These are phyloP conservation scores for Apus apus DNA, from an alignment of 2,113 vertebrate genomes.

Conservation along the genomic window DNA sequence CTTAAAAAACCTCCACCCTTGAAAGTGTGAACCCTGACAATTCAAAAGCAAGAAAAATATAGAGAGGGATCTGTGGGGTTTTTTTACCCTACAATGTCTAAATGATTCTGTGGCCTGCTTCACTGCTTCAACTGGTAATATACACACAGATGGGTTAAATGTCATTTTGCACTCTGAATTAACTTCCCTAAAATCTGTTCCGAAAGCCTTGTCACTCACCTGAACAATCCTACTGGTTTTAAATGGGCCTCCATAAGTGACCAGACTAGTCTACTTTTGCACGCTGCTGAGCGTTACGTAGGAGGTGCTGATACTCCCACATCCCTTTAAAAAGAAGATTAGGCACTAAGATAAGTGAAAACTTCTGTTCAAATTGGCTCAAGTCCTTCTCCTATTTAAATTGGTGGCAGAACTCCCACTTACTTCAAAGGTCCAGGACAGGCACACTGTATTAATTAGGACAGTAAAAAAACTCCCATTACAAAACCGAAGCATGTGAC, in stretches of 20 bases:
- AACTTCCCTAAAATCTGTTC: constrained; percentile 57
- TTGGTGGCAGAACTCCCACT: constrained; percentile 68
- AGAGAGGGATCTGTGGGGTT: background rate
- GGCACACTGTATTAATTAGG: constrained; percentile 64
- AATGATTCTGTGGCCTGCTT: constrained; percentile 3
- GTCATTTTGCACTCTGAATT: constrained; percentile 35
- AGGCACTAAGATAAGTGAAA: constrained; percentile 69
- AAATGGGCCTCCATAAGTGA: constrained; percentile 48
- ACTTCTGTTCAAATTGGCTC: constrained; percentile 73
- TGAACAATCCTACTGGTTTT: constrained; percentile 54
- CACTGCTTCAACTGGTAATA: constrained; percentile 17
- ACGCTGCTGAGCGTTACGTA: constrained; percentile 57
- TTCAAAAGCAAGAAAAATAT: constrained; percentile 24
- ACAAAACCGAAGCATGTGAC: constrained; percentile 34
- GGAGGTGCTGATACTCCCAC: constrained; percentile 71
- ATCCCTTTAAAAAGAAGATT: constrained; percentile 70
- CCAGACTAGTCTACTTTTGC: constrained; percentile 66
- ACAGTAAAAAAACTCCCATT: constrained; percentile 54
- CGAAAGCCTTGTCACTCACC: constrained; percentile 58
- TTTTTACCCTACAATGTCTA: background rate
- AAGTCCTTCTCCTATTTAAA: constrained; percentile 69
- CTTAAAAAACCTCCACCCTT: background rate
- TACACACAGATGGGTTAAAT: constrained; percentile 55
- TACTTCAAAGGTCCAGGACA: constrained; percentile 70
- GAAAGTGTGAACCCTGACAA: constrained; percentile 21